Conservation (phyloP, 1,140 invertebrate genomes). For the Lycorma delicatula region DNA sequence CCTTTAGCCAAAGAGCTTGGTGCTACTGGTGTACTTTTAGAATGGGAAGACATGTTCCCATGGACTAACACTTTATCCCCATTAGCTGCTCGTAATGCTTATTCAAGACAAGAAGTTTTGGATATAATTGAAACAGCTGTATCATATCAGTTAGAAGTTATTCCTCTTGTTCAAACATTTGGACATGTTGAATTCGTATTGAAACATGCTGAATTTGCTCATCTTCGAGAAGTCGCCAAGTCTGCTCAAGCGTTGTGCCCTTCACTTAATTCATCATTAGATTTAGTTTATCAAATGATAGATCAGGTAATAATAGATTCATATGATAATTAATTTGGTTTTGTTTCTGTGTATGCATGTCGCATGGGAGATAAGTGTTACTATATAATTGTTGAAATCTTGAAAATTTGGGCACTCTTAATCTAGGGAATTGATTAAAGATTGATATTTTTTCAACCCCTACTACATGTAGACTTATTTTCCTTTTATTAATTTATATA, state of each 20-base stretch:
- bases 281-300: slow-evolving; percentile 67
- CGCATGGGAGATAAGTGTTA: too few species aligned
- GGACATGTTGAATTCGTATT: slow-evolving; percentile 88
- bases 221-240: slow-evolving; percentile 65
- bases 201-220: slow-evolving; percentile 66
- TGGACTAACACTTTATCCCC: slow-evolving; percentile 56
- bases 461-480: too few species aligned
- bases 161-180: slow-evolving; percentile 93
- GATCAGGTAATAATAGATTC: slow-evolving; percentile 76
- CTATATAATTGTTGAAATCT: too few species aligned
- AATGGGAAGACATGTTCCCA: slow-evolving; percentile 99
- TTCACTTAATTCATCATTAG: slow-evolving; percentile 56
- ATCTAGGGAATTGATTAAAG: too few species aligned
- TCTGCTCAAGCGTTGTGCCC: slow-evolving; percentile 80
- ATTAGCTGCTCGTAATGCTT: slow-evolving; percentile 67
- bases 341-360: too few species aligned
- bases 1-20: slow-evolving; percentile 64
- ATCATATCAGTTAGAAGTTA: slow-evolving; percentile 66
- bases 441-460: too few species aligned
- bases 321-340: too few species aligned
- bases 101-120: slow-evolving; percentile 57
- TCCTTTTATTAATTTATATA: too few species aligned
- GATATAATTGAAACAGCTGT: slow-evolving; percentile 54
- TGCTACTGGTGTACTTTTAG: slow-evolving; percentile 80
- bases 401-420: too few species aligned